phyloP scores from a whole-genome alignment of 2,113 vertebrate genomes.

The Thryonomys swinderianus region DNA sequence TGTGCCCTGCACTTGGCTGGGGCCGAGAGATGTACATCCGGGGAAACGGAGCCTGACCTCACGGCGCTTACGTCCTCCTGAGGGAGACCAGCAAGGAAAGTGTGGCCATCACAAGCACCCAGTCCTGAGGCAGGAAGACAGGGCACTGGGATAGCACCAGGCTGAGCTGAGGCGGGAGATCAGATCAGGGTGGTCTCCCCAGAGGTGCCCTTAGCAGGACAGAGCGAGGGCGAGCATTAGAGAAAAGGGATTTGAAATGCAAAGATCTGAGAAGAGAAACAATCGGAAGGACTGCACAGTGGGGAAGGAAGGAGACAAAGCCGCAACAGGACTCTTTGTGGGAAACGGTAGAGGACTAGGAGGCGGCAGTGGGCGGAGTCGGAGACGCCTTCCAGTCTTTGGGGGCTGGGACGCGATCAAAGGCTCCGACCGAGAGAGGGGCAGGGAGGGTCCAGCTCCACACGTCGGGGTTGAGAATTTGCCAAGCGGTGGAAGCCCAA shows the following conservation, averaged over 20 bases:
- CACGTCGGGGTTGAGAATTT: background rate
- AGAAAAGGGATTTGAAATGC: background rate
- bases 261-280: background rate
- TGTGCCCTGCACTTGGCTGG: background rate
- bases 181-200: background rate
- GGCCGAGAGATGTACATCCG: background rate
- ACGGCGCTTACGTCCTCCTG: background rate
- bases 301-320: background rate
- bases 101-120: background rate
- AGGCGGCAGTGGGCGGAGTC: background rate
- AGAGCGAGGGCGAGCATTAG: too few species aligned
- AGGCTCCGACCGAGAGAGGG: background rate
- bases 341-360: background rate
- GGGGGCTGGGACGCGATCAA: rapidly evolving
- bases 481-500: background rate
- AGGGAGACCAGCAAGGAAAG: background rate
- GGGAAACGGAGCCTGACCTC: too few species aligned
- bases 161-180: background rate
- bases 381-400: background rate
- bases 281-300: background rate
- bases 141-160: background rate
- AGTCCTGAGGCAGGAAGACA: background rate
- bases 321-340: background rate
- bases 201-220: background rate
- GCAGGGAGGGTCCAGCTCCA: background rate